phyloP scores from a whole-genome alignment of 1,140 invertebrate genomes.

The Andrena cerasifolii region DNA sequence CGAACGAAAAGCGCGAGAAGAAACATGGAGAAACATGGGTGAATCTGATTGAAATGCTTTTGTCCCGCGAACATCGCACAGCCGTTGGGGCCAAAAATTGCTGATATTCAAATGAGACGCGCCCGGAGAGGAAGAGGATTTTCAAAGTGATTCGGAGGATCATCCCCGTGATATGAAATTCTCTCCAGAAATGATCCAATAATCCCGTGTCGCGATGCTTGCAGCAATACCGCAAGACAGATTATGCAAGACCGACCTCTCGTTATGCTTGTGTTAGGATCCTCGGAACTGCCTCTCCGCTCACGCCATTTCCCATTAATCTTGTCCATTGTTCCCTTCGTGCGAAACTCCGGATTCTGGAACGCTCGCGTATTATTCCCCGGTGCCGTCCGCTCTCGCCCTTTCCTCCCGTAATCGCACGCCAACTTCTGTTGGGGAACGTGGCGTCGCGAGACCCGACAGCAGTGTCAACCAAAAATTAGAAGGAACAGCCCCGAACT shows the following conservation, averaged over 20 bases:
- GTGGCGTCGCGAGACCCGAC: constrained; percentile 15
- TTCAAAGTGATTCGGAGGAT: constrained; percentile 13
- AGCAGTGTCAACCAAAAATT: constrained; percentile 17
- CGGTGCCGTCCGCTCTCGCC: constrained; percentile 41
- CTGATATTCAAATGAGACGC: background rate
- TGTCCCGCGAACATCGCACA: background rate
- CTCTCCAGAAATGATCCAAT: constrained; percentile 44
- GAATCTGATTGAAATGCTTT: too few relatives aligned
- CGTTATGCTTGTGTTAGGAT: constrained; percentile 55
- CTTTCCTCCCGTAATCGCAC: constrained; percentile 40
- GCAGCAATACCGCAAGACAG: constrained; percentile 64
- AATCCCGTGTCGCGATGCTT: constrained; percentile 49
- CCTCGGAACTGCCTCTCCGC: constrained; percentile 43
- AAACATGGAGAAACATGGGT: constrained; percentile 15
- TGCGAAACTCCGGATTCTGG: constrained; percentile 69
- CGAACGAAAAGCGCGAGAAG: constrained; percentile 39
- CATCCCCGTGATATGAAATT: constrained; percentile 22
- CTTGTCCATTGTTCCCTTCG: constrained; percentile 70
- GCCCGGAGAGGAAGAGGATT: background rate
- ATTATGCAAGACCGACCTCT: constrained; percentile 66
- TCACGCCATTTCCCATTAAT: constrained; percentile 69
- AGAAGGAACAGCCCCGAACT: background rate
- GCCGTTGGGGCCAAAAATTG: constrained; percentile 24
- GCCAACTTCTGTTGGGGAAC: constrained; percentile 32
- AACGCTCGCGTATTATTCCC: constrained; percentile 66